Conservation (phyloP, 2,888 invertebrate species). For the Helobdella robusta region DNA sequence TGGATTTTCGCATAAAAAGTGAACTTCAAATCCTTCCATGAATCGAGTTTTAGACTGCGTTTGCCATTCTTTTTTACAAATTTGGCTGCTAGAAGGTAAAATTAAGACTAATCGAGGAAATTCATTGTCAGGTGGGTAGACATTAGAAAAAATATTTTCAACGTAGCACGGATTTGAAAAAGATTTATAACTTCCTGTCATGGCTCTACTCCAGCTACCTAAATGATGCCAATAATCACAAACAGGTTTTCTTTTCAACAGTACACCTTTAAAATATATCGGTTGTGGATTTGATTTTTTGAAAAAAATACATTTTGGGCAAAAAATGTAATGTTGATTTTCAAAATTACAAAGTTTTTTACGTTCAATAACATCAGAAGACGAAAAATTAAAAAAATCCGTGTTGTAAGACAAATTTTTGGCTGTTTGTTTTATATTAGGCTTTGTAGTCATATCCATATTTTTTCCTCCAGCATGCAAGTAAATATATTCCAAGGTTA, state of each 20-base stretch:
- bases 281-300: constrained; percentile 19
- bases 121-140: constrained; percentile 18
- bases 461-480: constrained; percentile 23
- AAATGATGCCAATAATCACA: constrained; percentile 24
- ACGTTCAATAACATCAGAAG: background rate
- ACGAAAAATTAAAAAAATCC: background rate
- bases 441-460: background rate
- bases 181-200: constrained; percentile 13
- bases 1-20: constrained; percentile 37
- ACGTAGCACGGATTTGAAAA: background rate
- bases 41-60: constrained; percentile 32
- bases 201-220: constrained; percentile 22
- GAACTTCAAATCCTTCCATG: constrained; percentile 37
- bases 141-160: background rate
- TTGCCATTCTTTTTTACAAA: constrained; percentile 33
- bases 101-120: constrained; percentile 10
- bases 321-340: constrained; percentile 19
- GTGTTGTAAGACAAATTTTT: background rate
- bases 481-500: constrained; percentile 33
- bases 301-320: constrained; percentile 17
- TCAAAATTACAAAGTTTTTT: background rate
- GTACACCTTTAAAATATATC: constrained; percentile 11
- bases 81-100: background rate
- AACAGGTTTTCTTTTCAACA: constrained; percentile 18
- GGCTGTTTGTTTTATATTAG: background rate